phyloP scores from a whole-genome alignment of 2,113 vertebrate genomes.

The Phylloscopus whistleri region DNA sequence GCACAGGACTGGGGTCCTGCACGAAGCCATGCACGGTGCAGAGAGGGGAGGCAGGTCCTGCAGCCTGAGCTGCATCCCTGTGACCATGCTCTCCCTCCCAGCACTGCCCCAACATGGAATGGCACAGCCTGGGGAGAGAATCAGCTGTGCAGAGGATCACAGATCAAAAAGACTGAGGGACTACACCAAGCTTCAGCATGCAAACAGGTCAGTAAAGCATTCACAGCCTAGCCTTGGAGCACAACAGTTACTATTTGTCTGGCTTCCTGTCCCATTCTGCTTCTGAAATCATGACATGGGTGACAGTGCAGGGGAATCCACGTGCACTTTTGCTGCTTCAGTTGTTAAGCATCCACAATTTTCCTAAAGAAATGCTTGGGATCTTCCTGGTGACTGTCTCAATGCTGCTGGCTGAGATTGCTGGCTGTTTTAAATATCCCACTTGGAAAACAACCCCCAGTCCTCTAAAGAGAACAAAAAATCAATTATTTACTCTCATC shows the following conservation, averaged over 20 bases:
- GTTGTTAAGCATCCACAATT: neutral
- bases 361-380: neutral
- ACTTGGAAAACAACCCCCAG: neutral
- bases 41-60: neutral
- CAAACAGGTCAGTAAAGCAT: neutral
- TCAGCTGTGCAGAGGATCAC: neutral
- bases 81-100: neutral
- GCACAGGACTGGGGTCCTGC: neutral
- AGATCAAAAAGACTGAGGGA: neutral
- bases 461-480: neutral
- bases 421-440: neutral
- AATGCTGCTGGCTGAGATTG: neutral
- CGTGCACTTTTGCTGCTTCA: neutral
- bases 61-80: neutral
- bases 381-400: neutral
- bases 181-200: neutral
- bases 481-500: neutral
- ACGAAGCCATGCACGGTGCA: accelerated
- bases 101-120: neutral
- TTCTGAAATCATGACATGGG: neutral
- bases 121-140: neutral
- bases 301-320: neutral
- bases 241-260: neutral
- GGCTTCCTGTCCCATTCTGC: neutral
- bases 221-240: neutral